Conservation (phyloP, 2,113 vertebrate genomes). For the Nipponia nippon region DNA sequence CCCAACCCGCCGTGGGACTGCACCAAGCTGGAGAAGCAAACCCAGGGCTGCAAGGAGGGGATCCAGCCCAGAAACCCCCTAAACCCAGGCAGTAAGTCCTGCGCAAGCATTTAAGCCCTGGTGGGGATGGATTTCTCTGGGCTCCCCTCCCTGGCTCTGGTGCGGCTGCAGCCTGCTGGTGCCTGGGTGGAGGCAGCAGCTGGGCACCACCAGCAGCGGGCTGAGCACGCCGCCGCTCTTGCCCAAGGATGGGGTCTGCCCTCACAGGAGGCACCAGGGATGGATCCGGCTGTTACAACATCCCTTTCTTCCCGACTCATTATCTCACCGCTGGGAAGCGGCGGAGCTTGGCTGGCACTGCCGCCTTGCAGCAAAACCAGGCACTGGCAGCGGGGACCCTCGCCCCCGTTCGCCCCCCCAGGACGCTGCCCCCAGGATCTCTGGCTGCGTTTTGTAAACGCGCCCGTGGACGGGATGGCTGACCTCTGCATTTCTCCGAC, state of each 20-base stretch:
- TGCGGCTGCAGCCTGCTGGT: fast-evolving
- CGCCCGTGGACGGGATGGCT: fast-evolving
- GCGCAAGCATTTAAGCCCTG: neutral
- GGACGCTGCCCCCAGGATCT: neutral
- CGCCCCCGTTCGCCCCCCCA: fast-evolving
- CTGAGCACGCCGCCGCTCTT: fast-evolving
- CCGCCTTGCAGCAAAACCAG: neutral
- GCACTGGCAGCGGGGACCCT: neutral
- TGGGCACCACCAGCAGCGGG: neutral
- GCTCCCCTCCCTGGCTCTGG: neutral
- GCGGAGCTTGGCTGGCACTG: neutral
- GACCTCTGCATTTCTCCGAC: fast-evolving
- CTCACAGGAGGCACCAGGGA: neutral
- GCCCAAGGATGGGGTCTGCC: neutral
- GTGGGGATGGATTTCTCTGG: neutral
- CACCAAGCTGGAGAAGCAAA: neutral
- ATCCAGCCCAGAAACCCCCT: neutral
- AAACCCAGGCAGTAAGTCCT: neutral
- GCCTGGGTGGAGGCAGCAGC: neutral
- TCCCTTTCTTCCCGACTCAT: neutral
- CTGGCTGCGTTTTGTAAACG: fast-evolving
- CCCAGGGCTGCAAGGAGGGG: neutral
- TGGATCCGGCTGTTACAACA: neutral
- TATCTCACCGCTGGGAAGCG: neutral
- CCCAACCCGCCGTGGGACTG: fast-evolving